Evolutionary conservation across 2,888 invertebrate species (phyloP).

Genomic region (Tanytarsus gracilentus): DNA sequence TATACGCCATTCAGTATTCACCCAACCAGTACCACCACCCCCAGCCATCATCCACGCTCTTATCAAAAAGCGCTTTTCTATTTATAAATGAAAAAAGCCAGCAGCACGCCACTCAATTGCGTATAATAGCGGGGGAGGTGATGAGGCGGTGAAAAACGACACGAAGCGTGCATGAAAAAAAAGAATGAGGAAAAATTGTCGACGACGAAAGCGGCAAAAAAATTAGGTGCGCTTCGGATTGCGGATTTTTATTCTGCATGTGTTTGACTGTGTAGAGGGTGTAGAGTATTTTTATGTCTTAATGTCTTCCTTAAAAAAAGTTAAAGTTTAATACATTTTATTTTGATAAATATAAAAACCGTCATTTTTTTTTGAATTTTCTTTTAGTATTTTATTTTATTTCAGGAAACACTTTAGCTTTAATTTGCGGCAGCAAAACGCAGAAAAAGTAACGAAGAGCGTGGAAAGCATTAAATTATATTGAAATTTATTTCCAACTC

Average conservation of each 20-base stretch:
- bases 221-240: no score
- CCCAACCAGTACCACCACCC: not conserved
- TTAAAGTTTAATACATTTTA: no score
- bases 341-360: no score
- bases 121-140: conserved; percentile 11
- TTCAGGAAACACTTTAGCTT: no score
- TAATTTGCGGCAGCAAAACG: not conserved
- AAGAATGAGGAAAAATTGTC: not conserved
- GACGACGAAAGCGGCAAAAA: not conserved
- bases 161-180: conserved; percentile 4
- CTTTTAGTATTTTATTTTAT: not conserved
- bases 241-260: no score
- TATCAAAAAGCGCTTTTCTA: conserved; percentile 25
- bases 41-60: not conserved
- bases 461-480: conserved; percentile 29
- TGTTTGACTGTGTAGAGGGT: no score
- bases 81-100: conserved; percentile 13
- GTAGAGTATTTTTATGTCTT: no score
- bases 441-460: not conserved
- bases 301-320: no score
- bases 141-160: conserved; percentile 13
- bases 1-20: not conserved
- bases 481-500: conserved; percentile 23
- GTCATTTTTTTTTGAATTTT: not conserved
- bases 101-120: conserved; percentile 29